Conservation (phyloP, 2,888 invertebrate species). For the Drosophila nigricruria region DNA sequence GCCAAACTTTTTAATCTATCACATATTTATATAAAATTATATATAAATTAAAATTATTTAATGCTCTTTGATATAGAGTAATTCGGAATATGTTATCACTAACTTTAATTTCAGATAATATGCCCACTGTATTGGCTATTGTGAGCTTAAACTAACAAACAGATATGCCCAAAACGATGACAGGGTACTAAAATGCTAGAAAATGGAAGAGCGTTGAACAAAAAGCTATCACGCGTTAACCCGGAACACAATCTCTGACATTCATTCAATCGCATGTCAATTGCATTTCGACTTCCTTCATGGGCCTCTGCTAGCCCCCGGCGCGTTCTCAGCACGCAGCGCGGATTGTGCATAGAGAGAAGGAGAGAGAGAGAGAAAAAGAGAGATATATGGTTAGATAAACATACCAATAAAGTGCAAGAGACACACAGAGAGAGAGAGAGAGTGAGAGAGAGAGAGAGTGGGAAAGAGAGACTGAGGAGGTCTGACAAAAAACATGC, state of each 20-base stretch:
- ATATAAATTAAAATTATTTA: not conserved
- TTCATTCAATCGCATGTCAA: slow-evolving; percentile 59
- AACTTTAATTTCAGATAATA: not conserved
- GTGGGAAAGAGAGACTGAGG: not conserved
- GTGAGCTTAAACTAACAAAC: not conserved
- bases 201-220: not conserved
- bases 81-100: not conserved
- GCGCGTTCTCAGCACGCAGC: slow-evolving; percentile 7
- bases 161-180: not conserved
- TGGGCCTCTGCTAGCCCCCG: not conserved
- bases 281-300: slow-evolving; percentile 34
- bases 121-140: not conserved
- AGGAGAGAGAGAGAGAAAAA: not conserved
- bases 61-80: not conserved
- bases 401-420: not conserved
- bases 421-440: not conserved
- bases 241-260: slow-evolving; percentile 24
- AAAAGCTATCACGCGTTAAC: slow-evolving; percentile 16
- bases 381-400: not conserved
- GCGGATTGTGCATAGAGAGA: not conserved
- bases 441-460: not conserved
- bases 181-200: not conserved
- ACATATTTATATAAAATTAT: not conserved
- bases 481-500: slow-evolving; percentile 27
- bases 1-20: not conserved